Percentiles rank a stretch among this genome's conserved stretches.
phyloP scores from a whole-genome alignment of 2,113 vertebrate genomes.

The Penelope pileata region DNA sequence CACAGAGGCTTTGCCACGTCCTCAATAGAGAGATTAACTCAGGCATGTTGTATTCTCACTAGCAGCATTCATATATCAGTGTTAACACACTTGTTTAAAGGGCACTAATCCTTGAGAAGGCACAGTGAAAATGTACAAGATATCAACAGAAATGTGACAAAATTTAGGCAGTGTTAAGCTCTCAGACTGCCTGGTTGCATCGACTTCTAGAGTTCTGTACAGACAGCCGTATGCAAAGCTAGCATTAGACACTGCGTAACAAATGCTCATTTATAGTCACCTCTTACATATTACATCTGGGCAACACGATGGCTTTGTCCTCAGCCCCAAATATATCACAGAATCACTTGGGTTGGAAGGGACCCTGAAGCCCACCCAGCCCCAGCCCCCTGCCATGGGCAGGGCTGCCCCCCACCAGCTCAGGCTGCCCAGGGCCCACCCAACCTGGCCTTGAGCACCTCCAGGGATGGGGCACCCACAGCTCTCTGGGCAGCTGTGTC shows the following conservation, averaged over 20 bases:
- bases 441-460: no score
- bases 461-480: no score
- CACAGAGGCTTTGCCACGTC: not conserved
- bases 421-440: no score
- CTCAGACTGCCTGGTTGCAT: not conserved
- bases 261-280: not conserved
- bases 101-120: not conserved
- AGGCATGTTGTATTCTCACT: not conserved
- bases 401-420: no score
- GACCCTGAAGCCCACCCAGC: no score
- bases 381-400: no score
- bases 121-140: not conserved
- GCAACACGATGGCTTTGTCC: not conserved
- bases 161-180: not conserved
- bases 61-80: not conserved
- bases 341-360: no score
- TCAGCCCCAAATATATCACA: no score
- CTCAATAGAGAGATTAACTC: not conserved
- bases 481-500: no score
- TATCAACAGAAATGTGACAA: rapidly evolving
- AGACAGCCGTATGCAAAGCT: not conserved
- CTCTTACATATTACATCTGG: not conserved
- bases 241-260: not conserved
- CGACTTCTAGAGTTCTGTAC: not conserved
- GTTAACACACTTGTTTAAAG: not conserved